Percentiles rank a stretch among this genome's conserved stretches.
These are phyloP conservation scores for Ceratosolen solmsi DNA, from an alignment of 1,140 invertebrate species.

Conservation along the genomic window DNA sequence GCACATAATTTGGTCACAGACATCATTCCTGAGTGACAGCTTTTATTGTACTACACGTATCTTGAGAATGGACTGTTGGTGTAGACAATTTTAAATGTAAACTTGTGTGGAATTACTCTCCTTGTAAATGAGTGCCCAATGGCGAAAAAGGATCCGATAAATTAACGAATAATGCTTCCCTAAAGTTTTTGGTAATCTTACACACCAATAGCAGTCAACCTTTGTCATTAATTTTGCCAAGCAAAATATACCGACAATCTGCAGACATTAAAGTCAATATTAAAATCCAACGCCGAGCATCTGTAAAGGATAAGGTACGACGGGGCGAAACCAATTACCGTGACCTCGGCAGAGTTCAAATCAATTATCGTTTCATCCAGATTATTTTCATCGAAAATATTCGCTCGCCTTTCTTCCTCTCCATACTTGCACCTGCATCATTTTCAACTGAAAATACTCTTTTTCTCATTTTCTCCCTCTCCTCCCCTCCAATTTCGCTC, in stretches of 20 bases:
- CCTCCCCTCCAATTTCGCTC: no score
- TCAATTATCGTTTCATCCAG: slow-evolving; percentile 41
- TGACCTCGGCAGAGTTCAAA: slow-evolving; percentile 11
- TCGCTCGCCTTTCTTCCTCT: not conserved
- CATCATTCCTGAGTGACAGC: not conserved
- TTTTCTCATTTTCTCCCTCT: not conserved
- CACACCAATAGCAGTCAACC: not conserved
- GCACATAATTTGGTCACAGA: not conserved
- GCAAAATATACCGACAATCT: not conserved
- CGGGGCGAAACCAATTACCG: slow-evolving; percentile 14
- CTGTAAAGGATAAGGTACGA: not conserved
- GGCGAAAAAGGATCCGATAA: not conserved
- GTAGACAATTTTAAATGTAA: not conserved
- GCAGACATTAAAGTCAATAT: slow-evolving; percentile 2
- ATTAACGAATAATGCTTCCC: not conserved
- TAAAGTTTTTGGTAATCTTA: not conserved
- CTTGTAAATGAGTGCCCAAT: not conserved
- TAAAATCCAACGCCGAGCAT: not conserved
- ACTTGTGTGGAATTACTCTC: not conserved
- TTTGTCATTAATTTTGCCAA: not conserved
- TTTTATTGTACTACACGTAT: not conserved
- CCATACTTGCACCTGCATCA: not conserved
- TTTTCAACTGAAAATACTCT: not conserved
- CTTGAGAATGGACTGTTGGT: no score
- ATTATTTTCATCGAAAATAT: slow-evolving; percentile 19